Base-by-base conservation (phyloP, 2,888 invertebrate genomes). In the Caenorhabditis parvicauda region DNA sequence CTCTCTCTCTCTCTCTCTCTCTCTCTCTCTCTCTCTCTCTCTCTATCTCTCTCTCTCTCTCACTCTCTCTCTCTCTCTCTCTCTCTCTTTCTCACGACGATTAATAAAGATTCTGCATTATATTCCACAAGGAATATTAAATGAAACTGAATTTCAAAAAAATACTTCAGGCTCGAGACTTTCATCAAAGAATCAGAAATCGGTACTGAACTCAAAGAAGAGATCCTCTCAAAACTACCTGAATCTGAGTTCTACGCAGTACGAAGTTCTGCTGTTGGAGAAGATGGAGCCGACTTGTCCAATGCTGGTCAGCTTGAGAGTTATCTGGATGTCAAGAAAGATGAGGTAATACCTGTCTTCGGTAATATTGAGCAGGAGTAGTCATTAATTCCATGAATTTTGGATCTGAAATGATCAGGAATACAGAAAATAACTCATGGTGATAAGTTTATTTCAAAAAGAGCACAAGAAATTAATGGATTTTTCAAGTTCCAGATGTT, bases 221-320 rank as follows among this genome's bases (percentile, higher is more conserved):
- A 59, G 25, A 58, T 64, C 28, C 19, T 29, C 1, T 55, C 59
- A 19, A 46, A 45, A 29, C 28, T 54, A 2, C 56, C 56, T 1
- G n/a, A 19, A 22, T 61, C 58, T 21, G 52, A 56, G 25, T 47
- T 44, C 21, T 64, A 54, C 43, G 62, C 60, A 4, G 59, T 61
- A 2, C 19, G 69, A 21, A 75, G 75, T 12, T 76, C 75, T 3
- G 90, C 88, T 14, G 86, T 89, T 41, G 88, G 88, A 3, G 91
- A 91, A 83, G 91, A 91, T 81, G 87, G 88, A 6, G 87, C 88
- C 58, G 89, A 89, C 46, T 83, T 89, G 12, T 90, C 90, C 0
- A 88, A 89, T 3, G 91, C 91, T 0, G 91, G 91, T 0, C 91
- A 91, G 83, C 89, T 91, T 83, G 88, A 88, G 59, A 90, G 90